Evolutionary conservation across 2,888 invertebrate genomes (phyloP), one percentile per base, ranked within the genome.

Genomic region (Torymus texanus): DNA sequence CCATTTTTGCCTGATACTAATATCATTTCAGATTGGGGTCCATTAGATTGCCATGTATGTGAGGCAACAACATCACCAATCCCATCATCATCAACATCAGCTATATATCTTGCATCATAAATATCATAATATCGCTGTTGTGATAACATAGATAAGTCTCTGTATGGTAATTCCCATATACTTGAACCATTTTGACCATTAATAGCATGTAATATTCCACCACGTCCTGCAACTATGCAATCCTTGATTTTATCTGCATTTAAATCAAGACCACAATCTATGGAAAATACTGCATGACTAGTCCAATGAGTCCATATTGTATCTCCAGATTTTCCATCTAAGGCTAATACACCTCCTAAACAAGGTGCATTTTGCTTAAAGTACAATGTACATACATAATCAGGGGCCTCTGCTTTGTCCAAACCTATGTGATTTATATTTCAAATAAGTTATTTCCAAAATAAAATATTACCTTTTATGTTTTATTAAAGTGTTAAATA

Each of bases 221-320:
- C 93, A 80, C 94, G 91, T 24, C 96, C 96, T 12, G 94, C 93
- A 51, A 93, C 93, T 68, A 96, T 88, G 87, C 96, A 96, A 88
- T 96, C 96, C 58, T 91, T 91, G 74, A 93, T 90, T 5, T 92
- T 92, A 89, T 96, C 96, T 8, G 89, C 90, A 85, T 94, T 94
- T 11, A 96, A 88, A 88, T 96, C 96, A 16, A 92, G 91, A 18
- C 92, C 92, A 88, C 96, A 96, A 84, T 95, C 94, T 50, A 96
- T 86, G 0, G 94, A 94, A 88, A 94, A 95, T 18, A 96, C 92
- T 83, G 95, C 94, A 84, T 95, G 94, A 56, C 93, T 91, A 8
- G 94, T 92, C 93, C 95, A 95, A 83, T 93, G 92, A 59, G 93
- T 93, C 96, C 96, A 96, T 14, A 96, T 85, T n/a, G 93, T 92